These are phyloP conservation scores for Synanthedon formicaeformis DNA, from an alignment of 2,888 invertebrate genomes.

Conservation along the genomic window DNA sequence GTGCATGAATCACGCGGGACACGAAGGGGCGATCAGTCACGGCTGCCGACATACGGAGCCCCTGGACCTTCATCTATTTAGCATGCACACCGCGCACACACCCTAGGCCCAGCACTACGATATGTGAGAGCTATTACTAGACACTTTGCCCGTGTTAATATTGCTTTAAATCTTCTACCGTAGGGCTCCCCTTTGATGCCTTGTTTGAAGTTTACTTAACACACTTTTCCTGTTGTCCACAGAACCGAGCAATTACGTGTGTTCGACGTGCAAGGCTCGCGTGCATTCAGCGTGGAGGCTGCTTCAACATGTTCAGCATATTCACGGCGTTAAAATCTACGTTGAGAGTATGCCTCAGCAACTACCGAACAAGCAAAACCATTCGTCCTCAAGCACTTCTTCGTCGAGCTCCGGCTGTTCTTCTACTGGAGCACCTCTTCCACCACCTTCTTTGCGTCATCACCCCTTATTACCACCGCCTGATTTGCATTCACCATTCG, in stretches of 20 bases:
- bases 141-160: slow-evolving; percentile 69
- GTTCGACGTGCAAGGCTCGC: slow-evolving; percentile 92
- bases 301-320: slow-evolving; percentile 93
- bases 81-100: slow-evolving; percentile 53
- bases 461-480: slow-evolving; percentile 78
- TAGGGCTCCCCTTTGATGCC: slow-evolving; percentile 26
- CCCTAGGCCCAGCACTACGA: slow-evolving; percentile 67
- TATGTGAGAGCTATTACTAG: slow-evolving; percentile 71
- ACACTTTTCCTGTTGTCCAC: slow-evolving; percentile 43
- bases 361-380: slow-evolving; percentile 61
- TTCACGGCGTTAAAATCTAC: slow-evolving; percentile 95
- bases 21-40: slow-evolving; percentile 68
- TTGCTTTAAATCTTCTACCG: slow-evolving; percentile 61
- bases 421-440: slow-evolving; percentile 66
- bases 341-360: slow-evolving; percentile 72
- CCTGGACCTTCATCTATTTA: slow-evolving; percentile 59
- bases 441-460: slow-evolving; percentile 75
- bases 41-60: slow-evolving; percentile 44
- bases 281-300: slow-evolving; percentile 95
- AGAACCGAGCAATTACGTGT: slow-evolving; percentile 96
- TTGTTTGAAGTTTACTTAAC: slow-evolving; percentile 12
- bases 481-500: slow-evolving; percentile 81
- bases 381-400: slow-evolving; percentile 69
- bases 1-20: slow-evolving; percentile 69
- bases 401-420: slow-evolving; percentile 70